Conservation (phyloP, 2,888 invertebrate genomes). For the Pimpla rufipes region DNA sequence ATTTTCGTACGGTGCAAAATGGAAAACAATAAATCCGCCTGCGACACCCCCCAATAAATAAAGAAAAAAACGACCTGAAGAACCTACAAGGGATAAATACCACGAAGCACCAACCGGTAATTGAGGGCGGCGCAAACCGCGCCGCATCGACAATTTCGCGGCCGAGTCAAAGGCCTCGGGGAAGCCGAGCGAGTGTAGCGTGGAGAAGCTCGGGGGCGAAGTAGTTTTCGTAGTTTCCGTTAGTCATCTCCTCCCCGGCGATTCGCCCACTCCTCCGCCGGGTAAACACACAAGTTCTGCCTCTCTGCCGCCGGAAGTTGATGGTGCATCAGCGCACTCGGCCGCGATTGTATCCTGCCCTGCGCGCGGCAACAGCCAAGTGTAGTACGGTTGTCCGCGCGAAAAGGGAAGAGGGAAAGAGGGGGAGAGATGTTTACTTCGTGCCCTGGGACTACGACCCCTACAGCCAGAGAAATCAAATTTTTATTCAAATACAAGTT, state of each 20-base stretch:
- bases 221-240: conserved; percentile 27
- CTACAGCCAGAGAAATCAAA: too few relatives aligned
- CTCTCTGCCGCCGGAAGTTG: not conserved
- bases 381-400: too few relatives aligned
- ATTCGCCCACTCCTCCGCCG: not conserved
- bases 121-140: not conserved
- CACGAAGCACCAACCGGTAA: not conserved
- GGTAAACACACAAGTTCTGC: not conserved
- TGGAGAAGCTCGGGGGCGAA: conserved; percentile 7
- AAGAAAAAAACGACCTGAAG: too few relatives aligned
- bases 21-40: too few relatives aligned
- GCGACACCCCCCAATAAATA: too few relatives aligned
- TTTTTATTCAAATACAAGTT: too few relatives aligned
- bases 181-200: not conserved
- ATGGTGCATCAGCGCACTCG: not conserved
- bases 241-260: not conserved
- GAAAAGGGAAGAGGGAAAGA: too few relatives aligned
- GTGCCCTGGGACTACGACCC: too few relatives aligned
- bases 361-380: too few relatives aligned
- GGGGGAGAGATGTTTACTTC: too few relatives aligned
- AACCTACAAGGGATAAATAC: not conserved
- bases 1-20: too few relatives aligned
- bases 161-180: not conserved
- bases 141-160: not conserved
- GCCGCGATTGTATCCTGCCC: conserved; percentile 16